Evolutionary conservation across 2,797 vertebrate genomes (phyloP), one percentile per base, ranked within the genome.

Genomic region (Pipistrellus nathusii): DNA sequence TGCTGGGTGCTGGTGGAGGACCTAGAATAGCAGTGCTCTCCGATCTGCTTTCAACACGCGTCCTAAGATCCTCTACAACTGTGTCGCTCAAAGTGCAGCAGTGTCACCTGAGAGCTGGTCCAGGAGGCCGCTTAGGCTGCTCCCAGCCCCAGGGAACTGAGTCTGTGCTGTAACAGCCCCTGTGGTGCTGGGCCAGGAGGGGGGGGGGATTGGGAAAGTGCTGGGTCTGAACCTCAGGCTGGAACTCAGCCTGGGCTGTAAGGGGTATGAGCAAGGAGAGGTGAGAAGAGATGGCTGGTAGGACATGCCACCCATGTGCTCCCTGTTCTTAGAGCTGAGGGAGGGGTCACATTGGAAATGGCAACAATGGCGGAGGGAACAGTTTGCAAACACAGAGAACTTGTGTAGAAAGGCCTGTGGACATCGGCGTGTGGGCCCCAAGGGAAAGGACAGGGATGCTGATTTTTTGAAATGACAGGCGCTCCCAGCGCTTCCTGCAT

Each of bases 401-500:
- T 75, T 83, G 81, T 6, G 44, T 5, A 4, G 13, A 69, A 66
- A 77, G 0, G 30, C 84, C 41, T 41, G 17, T n/a, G 88, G 83
- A 64, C 90, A 76, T 94, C 89, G 93, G 95, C 59, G 85, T 72
- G 95, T 84, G 9, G 68, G 92, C 78, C 38, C 85, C 62, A 53
- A 76, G 85, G 86, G 95, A 93, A 91, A 55, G n/a, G 88, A 85
- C 2, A 51, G 32, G 0, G 14, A 81, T 68, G 69, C 17, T 48
- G 89, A 69, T 35, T 64, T 88, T 94, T 75, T 66, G 46, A 72
- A 21, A 4, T 44, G 44, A 44, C 69, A 88, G 30, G 18, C 0
- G 0, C 15, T 77, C 75, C 46, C 2, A 48, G 35, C 4, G 35
- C 38, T 15, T 35, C 59, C 44, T 38, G 62, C 30, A 72, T n/a